Evolutionary conservation across 2,888 invertebrate species (phyloP).

Genomic region (Drosophila pseudotakahashii): DNA sequence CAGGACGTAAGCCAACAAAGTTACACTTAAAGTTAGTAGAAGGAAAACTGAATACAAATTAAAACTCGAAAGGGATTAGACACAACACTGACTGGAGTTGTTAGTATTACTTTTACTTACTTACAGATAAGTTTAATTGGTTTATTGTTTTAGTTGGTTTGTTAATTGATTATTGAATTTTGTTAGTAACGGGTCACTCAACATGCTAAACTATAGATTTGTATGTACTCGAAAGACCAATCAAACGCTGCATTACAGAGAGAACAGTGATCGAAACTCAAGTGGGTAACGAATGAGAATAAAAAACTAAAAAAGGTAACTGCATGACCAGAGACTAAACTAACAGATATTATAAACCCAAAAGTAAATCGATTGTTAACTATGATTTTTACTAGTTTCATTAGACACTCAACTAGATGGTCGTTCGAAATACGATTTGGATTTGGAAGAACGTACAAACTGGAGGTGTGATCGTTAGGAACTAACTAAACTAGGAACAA

Average conservation of each 20-base stretch:
- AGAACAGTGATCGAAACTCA: conserved; percentile 42
- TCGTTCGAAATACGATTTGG: conserved; percentile 51
- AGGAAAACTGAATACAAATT: conserved; percentile 20
- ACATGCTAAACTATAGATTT: conserved; percentile 72
- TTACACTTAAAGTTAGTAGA: conserved; percentile 41
- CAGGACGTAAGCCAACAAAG: conserved; percentile 34
- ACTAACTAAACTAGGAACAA: conserved; percentile 50
- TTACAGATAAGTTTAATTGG: conserved; percentile 54
- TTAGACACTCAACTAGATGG: conserved; percentile 68
- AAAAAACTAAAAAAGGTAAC: conserved; percentile 29
- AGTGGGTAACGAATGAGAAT: conserved; percentile 22
- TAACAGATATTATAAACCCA: conserved; percentile 50
- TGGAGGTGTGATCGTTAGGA: conserved; percentile 50
- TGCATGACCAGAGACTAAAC: conserved; percentile 75
- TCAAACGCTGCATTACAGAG: conserved; percentile 70
- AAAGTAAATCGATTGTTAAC: conserved; percentile 34
- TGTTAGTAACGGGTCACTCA: conserved; percentile 55
- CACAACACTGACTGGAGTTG: conserved; percentile 52
- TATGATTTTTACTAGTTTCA: conserved; percentile 37
- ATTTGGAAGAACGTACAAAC: conserved; percentile 48
- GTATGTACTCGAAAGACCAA: conserved; percentile 60
- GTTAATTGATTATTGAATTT: conserved; percentile 37
- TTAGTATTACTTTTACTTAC: conserved; percentile 53
- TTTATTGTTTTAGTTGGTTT: conserved; percentile 42
- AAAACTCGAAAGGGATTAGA: conserved; percentile 29